These are phyloP conservation scores for Archips xylosteana DNA, from an alignment of 2,888 invertebrate genomes.

Conservation along the genomic window DNA sequence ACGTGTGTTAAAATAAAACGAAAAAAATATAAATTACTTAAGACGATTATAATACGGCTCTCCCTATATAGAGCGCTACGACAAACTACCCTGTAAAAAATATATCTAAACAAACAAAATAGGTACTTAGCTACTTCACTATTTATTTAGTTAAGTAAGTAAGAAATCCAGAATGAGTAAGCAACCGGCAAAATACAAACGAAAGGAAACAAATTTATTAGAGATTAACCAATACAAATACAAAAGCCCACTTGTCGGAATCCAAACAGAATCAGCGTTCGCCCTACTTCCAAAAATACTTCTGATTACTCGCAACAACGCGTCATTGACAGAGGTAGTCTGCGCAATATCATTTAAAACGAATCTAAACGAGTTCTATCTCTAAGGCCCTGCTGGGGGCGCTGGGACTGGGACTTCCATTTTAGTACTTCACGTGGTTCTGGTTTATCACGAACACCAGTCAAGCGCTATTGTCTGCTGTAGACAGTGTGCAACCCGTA, in stretches of 20 bases:
- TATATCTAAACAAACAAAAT: no score
- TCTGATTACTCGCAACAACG: conserved; percentile 50
- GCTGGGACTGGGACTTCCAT: conserved; percentile 6
- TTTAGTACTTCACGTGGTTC: conserved; percentile 24
- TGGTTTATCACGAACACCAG: conserved; percentile 44
- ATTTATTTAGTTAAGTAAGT: neutral
- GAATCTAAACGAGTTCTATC: conserved; percentile 45
- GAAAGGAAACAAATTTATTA: conserved; percentile 23
- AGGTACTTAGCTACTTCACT: neutral
- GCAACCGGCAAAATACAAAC: conserved; percentile 3
- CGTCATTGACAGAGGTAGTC: conserved; percentile 54
- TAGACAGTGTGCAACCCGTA: conserved; percentile 16
- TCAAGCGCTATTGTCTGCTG: neutral
- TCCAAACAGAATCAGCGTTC: conserved; percentile 56
- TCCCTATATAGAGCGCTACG: no score
- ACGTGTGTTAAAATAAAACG: no score
- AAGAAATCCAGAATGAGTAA: conserved; percentile 7
- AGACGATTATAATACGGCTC: no score
- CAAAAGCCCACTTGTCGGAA: conserved; percentile 50
- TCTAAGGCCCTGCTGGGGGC: conserved; percentile 38
- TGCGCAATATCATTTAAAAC: conserved; percentile 54
- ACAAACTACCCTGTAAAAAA: no score
- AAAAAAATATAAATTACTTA: no score
- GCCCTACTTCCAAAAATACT: conserved; percentile 63
- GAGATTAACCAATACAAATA: conserved; percentile 33